A percentile compares a stretch with the other conserved stretches of the same genome.
Evolutionary conservation across 2,113 vertebrate species (phyloP).

Genomic region (Channa maculata): DNA sequence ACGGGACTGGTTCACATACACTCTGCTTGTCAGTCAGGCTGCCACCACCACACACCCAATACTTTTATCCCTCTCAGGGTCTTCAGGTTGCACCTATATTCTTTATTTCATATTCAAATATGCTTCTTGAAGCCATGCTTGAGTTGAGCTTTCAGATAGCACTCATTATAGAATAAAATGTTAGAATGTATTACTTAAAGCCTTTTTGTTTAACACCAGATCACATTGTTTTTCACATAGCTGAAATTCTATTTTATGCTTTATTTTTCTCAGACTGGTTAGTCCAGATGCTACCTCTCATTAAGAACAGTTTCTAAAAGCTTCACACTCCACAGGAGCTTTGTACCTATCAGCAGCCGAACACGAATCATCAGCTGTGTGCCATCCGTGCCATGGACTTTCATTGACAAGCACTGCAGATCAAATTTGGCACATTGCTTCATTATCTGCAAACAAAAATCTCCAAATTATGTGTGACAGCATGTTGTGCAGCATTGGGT

Average conservation of each 20-base stretch:
- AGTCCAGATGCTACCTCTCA: conserved; percentile 57
- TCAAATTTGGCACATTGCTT: conserved; percentile 24
- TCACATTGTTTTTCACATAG: conserved; percentile 13
- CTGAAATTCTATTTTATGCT: conserved; percentile 9
- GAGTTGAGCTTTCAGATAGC: conserved; percentile 26
- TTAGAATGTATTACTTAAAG: neutral
- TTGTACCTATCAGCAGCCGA: conserved; percentile 40
- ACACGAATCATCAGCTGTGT: conserved; percentile 32
- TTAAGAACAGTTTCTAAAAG: conserved; percentile 35
- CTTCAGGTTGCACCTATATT: conserved; percentile 47
- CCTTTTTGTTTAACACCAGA: neutral
- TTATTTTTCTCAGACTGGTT: neutral
- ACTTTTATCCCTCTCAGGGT: conserved; percentile 48
- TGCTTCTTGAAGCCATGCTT: conserved; percentile 29
- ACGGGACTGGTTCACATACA: conserved; percentile 44
- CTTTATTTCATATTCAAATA: conserved; percentile 53
- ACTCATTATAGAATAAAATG: conserved; percentile 27
- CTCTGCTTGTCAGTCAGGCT: conserved; percentile 35
- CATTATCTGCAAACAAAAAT: conserved; percentile 38
- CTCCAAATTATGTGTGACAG: conserved; percentile 9
- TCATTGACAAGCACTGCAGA: conserved; percentile 2
- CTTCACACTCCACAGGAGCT: conserved; percentile 32
- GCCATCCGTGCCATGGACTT: conserved; percentile 12
- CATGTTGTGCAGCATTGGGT: conserved; percentile 7
- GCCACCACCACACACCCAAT: conserved; percentile 5